Evolutionary conservation across 1,140 invertebrate species (phyloP), one percentile per base, ranked within the genome.

Genomic region (Andrena cerasifolii): DNA sequence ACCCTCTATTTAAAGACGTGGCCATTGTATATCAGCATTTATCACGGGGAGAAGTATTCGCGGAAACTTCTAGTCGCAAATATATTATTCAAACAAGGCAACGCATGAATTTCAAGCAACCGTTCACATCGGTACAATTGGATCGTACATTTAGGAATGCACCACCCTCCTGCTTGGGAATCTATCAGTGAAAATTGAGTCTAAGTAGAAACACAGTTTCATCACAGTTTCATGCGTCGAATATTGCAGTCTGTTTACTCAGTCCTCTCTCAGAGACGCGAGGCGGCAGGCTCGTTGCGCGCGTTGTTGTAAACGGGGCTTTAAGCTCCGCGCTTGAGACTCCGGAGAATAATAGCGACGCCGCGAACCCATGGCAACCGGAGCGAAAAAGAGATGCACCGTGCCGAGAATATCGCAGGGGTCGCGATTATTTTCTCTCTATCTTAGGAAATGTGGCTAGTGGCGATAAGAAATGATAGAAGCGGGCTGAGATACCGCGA

Each of bases 331-430:
- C 16, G 28, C 3, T 3, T 7, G 6, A 36, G 62, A 62, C 31
- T 66, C 33, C 26, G 49, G 33, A 65, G 72, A 77, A 82, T 84
- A 82, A 82, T 79, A 49, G 66, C 51, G 40, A 54, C 74, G 83
- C 51, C 71, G 51, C 8, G 65, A 70, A 66, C 66, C 53, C 31
- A 36, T n/a, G 72, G 49, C 28, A 36, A 47, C 26, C 59, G 16
- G n/a, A 26, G 59, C 49, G 63, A 79, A 75, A 82, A 56, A 77
- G 61, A 62, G 80, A 80, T 73, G 80, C 72, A 86, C 83, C 84
- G 72, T 66, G 61, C 31, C 45, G 45, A 45, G 85, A 83, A 83
- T 82, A 82, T 79, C 74, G 73, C 74, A n/a, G 24, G 18, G 7
- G 26, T 28, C 47, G 43, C 62, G 77, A 83, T 83, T 83, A 76